Base-by-base conservation (phyloP, 2,797 vertebrate genomes). In the Enteromius afrohamiltoni region DNA sequence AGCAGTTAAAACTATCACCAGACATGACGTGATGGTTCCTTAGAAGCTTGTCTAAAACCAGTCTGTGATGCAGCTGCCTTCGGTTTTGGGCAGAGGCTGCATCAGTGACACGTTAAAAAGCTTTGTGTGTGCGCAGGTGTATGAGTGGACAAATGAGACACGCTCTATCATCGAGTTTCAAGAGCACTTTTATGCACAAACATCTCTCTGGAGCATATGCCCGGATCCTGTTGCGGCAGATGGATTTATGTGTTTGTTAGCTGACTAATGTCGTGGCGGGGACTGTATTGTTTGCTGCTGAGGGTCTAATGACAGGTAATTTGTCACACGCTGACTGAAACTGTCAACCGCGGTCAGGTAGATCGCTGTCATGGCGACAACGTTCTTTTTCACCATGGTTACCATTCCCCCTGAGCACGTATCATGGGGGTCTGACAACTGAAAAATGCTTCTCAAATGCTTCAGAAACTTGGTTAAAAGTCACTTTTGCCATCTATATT, bases 301-400 rank as follows among this genome's bases (percentile, higher is more conserved):
- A 58, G 67, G 80, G 80, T 85, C 77, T 88, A 88, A 88, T 86
- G 85, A 85, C 83, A 86, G 83, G 87, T 86, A 83, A 88, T 88
- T 88, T 88, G 87, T 88, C 80, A 85, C 85, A 88, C 73, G 37
- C 77, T 86, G 87, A 88, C 87, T 88, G 86, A 88, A 85, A 84
- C 80, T 68, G 83, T 88, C 85, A 86, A 80, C 83, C 23, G 65
- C 62, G 80, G 83, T 85, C 85, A 83, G 85, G 83, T 86, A 83
- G 76, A 83, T 77, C 13, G 77, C 71, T 88, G 87, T 86, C 85
- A 88, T 88, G 83, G 80, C 29, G 65, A 86, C 85, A 34, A 64
- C 26, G 37, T 53, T 86, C 17, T 65, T 34, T 70, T 45, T 76
- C 55, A 58, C 75, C 64, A 68, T 42, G 62, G 70, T 70, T 77